Conservation (phyloP, 2,113 vertebrate species). For the Rissa tridactyla region DNA sequence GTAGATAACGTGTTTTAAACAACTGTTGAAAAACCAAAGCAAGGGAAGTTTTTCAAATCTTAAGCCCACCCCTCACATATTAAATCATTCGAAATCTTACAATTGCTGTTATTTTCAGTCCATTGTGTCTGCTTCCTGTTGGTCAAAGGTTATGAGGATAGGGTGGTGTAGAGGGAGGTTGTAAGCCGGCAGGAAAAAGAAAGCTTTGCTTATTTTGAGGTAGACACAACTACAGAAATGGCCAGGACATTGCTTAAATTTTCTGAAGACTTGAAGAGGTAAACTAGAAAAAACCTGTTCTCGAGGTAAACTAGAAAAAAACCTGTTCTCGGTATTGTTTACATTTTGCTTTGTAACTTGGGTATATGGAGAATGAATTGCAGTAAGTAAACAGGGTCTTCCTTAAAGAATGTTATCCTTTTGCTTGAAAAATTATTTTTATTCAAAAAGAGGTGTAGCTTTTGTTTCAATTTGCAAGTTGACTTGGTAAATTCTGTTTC, state of each 20-base stretch:
- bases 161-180: conserved; percentile 82
- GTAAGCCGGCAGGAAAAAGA: conserved; percentile 76
- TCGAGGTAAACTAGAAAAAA: conserved; percentile 41
- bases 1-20: neutral
- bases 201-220: conserved; percentile 51
- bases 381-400: neutral
- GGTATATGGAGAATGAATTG: neutral
- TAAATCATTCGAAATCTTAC: conserved; percentile 59
- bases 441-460: neutral
- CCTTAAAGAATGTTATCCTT: neutral
- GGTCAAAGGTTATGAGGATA: conserved; percentile 90
- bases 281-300: neutral
- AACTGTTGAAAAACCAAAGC: conserved; percentile 10
- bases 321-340: neutral
- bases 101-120: conserved; percentile 90
- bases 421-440: neutral
- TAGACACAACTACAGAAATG: conserved; percentile 48
- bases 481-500: neutral
- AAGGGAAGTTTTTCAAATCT: neutral
- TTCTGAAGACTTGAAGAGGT: conserved; percentile 61
- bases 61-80: conserved; percentile 47
- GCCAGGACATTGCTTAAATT: neutral
- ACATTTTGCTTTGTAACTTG: neutral
- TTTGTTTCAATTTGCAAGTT: neutral
- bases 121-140: conserved; percentile 94